These are phyloP conservation scores for Chaetophractus vellerosus DNA, from an alignment of 2,797 vertebrate species.

Conservation along the genomic window DNA sequence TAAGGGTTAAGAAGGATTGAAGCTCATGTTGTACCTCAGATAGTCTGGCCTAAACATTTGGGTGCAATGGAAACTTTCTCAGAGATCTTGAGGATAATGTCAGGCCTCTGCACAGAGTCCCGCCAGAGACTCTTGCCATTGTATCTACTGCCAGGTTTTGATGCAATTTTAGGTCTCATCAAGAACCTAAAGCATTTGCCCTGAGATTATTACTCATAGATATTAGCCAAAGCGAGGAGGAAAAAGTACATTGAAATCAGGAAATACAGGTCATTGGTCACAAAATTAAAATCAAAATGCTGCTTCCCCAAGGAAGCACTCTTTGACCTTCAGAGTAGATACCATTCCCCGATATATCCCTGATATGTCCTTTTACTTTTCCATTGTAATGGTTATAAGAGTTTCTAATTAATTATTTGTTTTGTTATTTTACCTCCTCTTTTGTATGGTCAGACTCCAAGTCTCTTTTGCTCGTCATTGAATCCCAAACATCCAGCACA, in stretches of 20 bases:
- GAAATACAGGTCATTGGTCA: not conserved
- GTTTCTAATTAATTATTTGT: conserved; percentile 52
- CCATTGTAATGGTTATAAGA: not conserved
- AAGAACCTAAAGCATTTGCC: conserved; percentile 39
- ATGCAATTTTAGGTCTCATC: conserved; percentile 26
- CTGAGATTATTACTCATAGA: not conserved
- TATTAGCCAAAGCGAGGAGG: conserved; percentile 4
- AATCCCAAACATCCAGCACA: not conserved
- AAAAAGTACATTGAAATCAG: conserved; percentile 38
- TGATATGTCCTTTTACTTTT: not conserved
- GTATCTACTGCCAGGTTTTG: not conserved
- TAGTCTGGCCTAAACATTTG: not conserved
- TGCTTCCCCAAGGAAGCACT: not conserved
- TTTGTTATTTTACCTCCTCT: not conserved
- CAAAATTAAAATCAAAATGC: conserved; percentile 54
- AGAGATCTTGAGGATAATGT: not conserved
- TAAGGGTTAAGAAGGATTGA: not conserved
- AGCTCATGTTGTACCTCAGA: not conserved
- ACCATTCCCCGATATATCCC: not conserved
- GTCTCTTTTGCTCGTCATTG: not conserved
- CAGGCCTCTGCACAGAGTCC: not conserved
- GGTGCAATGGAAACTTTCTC: not conserved
- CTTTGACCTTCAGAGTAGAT: conserved; percentile 28
- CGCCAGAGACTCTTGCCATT: not conserved
- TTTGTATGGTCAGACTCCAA: not conserved